Evolutionary conservation across 2,797 vertebrate species (phyloP), one percentile per base, ranked within the genome.

Genomic region (Chaetodon trifasciatus): DNA sequence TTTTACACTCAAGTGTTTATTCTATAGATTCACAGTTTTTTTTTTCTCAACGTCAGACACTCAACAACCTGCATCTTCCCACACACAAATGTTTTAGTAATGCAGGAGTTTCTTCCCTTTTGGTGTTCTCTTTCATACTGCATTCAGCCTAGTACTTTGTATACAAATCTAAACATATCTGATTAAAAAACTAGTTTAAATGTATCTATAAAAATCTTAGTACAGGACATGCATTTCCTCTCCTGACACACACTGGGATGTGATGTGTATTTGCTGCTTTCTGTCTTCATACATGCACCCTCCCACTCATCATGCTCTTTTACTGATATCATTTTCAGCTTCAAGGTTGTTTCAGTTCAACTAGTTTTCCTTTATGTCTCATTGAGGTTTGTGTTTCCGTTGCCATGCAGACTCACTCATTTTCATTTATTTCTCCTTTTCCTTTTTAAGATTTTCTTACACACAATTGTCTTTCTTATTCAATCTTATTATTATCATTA

Each of bases 291-390:
- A 23, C 49, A 56, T 60, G 47, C 40, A 61, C 16, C 19, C 40
- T 53, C 39, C n/a, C 13, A 69, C 50, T 68, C 42, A 63, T 2
- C 4, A 9, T 73, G 49, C 21, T 72, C 35, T 60, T 65, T 65
- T 47, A 50, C 37, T 58, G 19, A 50, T 56, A 44, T 76, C 5
- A 65, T 49, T 70, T 42, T 60, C 66, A 46, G 39, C 50, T 24
- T 70, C 58, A 57, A 64, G 40, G 57, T 24, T 21, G 37, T 80
- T 68, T 60, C 39, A 65, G 11, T 53, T 23, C 23, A 39, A 46
- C 15, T 17, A 15, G 5, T 32, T 40, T 62, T 23, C 7, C 9
- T 19, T 70, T 53, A 23, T 12, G 5, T 63, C n/a, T 24, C 11
- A 15, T 55, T 62, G 9, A 47, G 19, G 28, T 60, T 24, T 52